Base-by-base conservation (phyloP, 2,888 invertebrate genomes). In the Cephonodes hylas region DNA sequence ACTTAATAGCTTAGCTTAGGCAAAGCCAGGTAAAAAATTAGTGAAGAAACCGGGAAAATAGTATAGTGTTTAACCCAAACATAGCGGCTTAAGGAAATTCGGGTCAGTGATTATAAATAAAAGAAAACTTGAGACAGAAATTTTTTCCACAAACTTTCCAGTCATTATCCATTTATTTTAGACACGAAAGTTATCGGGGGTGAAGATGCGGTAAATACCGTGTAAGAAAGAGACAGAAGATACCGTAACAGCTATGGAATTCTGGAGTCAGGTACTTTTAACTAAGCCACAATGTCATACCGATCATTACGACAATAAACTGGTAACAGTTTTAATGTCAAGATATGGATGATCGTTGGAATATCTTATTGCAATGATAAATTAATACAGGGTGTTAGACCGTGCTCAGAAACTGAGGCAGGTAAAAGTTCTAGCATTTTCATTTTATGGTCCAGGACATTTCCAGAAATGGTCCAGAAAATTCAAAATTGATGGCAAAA, bases 81-180 rank as follows among this genome's bases (percentile, higher is more conserved):
- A 31, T 31, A 53, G 15, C 53, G 3, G 53, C 15, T 25, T 25
- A 18, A 44, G 44, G 13, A 53, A 53, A 53, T 18, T 53, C 15
- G 5, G 31, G 53, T 53, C 53, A 53, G 10, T 53, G 53, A 31
- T 18, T 53, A 31, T 53, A 31, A 53, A 53, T 53, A 53, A 53
- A 53, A 53, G 42, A 13, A 42, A 42, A 58, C 38, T 34, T 27
- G 10, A 42, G 10, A 48, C 62, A 48, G 42, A 42, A 48, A 48
- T 22, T 62, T 18, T 56, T 25, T 23, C 27, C 38, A 23, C 38
- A 27, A 48, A 48, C 44, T 57, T 58, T 53, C 18, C 45, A 58
- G 44, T 23, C 61, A 22, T 23, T 53, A 53, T 31, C 31, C 45
- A 20, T 45, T 53, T 53, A 27, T 53, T 27, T n/a, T n/a, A n/a